A percentile compares a stretch with the other conserved stretches of the same genome.
These are phyloP conservation scores for Rhorus exstirpatorius DNA, from an alignment of 2,888 invertebrate genomes.

Conservation along the genomic window DNA sequence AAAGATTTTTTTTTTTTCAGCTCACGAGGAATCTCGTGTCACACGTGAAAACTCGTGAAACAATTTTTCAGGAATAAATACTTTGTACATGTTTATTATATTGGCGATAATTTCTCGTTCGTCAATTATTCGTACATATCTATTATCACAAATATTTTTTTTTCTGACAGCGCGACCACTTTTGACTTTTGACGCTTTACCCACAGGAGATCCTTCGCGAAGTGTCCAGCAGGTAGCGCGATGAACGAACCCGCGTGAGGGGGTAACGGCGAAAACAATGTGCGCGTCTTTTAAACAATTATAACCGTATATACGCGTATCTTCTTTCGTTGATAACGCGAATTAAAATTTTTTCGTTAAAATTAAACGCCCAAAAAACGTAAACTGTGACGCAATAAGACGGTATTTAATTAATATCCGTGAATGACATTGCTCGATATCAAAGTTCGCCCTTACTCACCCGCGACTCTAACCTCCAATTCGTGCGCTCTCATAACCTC, in stretches of 20 bases:
- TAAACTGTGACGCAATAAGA: background rate
- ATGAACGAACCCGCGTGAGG: background rate
- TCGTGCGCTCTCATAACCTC: background rate
- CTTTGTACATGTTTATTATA: constrained; percentile 17
- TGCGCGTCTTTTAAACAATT: constrained; percentile 25
- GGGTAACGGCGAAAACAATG: background rate
- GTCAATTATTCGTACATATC: constrained; percentile 14
- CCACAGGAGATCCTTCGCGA: constrained; percentile 34
- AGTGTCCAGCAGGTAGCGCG: constrained; percentile 47
- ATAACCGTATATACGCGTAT: background rate
- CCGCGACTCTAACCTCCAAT: constrained; percentile 27
- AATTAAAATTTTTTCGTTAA: background rate
- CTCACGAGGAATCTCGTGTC: background rate
- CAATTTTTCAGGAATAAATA: background rate
- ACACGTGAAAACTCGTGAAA: background rate
- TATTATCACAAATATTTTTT: constrained; percentile 18
- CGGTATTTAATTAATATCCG: background rate
- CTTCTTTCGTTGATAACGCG: background rate
- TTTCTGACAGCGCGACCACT: background rate
- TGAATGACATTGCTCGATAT: constrained; percentile 17
- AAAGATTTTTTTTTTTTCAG: background rate
- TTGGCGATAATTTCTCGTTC: background rate
- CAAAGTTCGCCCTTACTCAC: background rate
- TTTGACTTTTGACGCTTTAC: constrained; percentile 59
- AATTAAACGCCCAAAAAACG: background rate